phyloP scores from a whole-genome alignment of 2,797 vertebrate genomes.

The Cichlasoma orientale region DNA sequence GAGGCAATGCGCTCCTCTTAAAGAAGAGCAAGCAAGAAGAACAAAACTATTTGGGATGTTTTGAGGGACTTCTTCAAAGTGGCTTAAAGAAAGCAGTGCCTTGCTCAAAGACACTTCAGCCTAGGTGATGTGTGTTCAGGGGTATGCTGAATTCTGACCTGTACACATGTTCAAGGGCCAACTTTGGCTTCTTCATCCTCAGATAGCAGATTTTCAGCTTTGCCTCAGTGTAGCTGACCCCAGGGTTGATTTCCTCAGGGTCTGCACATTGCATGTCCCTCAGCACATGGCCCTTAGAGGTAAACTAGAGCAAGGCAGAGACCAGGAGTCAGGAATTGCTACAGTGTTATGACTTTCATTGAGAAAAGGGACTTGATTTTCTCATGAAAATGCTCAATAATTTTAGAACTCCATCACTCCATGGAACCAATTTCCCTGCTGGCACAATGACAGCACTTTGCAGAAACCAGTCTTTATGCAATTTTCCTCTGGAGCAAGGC shows the following conservation, averaged over 20 bases:
- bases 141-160: conserved; percentile 65
- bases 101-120: neutral
- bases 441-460: neutral
- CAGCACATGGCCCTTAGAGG: conserved; percentile 69
- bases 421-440: neutral
- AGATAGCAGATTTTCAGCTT: conserved; percentile 78
- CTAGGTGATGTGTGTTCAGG: neutral
- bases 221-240: conserved; percentile 77
- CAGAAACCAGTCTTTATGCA: neutral
- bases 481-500: neutral
- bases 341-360: neutral
- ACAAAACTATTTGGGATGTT: neutral
- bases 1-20: neutral
- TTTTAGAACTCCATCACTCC: neutral
- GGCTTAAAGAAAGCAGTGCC: neutral
- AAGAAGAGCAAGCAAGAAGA: neutral
- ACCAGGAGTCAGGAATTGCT: neutral
- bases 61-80: neutral
- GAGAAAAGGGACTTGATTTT: neutral
- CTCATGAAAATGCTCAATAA: neutral
- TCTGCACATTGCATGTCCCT: conserved; percentile 62
- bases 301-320: conserved; percentile 65
- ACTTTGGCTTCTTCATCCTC: conserved; percentile 72
- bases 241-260: conserved; percentile 73
- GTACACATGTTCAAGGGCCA: conserved; percentile 78